phyloP scores from a whole-genome alignment of 2,113 vertebrate genomes.

The Butastur rufipennis region DNA sequence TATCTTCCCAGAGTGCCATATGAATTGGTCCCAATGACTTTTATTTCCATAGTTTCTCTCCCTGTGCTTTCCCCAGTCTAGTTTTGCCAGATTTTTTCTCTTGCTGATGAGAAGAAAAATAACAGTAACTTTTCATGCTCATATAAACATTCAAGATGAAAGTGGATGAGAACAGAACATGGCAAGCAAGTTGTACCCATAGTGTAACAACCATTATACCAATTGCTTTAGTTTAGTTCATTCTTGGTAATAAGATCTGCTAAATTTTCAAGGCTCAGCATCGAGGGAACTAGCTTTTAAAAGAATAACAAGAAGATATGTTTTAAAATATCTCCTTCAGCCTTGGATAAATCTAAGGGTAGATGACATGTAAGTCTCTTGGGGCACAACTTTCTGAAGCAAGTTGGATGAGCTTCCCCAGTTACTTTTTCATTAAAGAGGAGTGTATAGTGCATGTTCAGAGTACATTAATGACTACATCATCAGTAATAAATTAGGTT shows the following conservation, averaged over 20 bases:
- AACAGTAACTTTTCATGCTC: slow-evolving; percentile 74
- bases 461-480: slow-evolving; percentile 55
- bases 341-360: slow-evolving; percentile 45
- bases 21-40: not conserved
- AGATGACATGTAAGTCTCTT: slow-evolving; percentile 41
- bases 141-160: slow-evolving; percentile 66
- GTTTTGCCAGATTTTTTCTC: not conserved
- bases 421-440: slow-evolving; percentile 46
- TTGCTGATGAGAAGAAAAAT: slow-evolving; percentile 8
- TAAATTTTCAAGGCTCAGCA: slow-evolving; percentile 47
- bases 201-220: slow-evolving; percentile 31
- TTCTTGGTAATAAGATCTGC: slow-evolving; percentile 37
- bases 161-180: slow-evolving; percentile 47
- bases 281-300: slow-evolving; percentile 46
- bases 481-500: slow-evolving; percentile 51
- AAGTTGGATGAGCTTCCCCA: slow-evolving; percentile 27
- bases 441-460: slow-evolving; percentile 5
- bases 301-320: slow-evolving; percentile 42
- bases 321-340: slow-evolving; percentile 52
- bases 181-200: slow-evolving; percentile 43
- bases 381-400: slow-evolving; percentile 41
- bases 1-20: not conserved
- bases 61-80: not conserved
- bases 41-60: not conserved
- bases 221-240: slow-evolving; percentile 40